Evolutionary conservation across 1,140 invertebrate genomes (phyloP).

Genomic region (Zaprionus africanus): DNA sequence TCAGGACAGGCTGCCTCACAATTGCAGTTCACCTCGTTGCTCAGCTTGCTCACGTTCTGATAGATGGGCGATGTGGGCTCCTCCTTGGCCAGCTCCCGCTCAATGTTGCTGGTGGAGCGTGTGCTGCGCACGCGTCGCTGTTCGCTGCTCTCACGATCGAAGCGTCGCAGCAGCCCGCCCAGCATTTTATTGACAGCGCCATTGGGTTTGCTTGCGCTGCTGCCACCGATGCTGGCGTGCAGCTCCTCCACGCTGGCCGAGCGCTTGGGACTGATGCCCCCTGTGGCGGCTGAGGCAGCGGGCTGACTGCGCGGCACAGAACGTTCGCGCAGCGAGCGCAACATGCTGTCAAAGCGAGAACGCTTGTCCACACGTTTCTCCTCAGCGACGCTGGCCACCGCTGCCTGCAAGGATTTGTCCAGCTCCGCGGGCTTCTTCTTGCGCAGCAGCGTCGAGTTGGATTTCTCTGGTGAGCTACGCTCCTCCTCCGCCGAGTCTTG

Average conservation of each 20-base stretch:
- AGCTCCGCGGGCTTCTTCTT: slow-evolving; percentile 60
- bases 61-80: slow-evolving; percentile 67
- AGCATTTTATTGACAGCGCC: slow-evolving; percentile 88
- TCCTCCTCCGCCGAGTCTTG: slow-evolving; percentile 55
- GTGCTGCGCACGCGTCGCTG: slow-evolving; percentile 71
- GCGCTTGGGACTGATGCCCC: slow-evolving; percentile 86
- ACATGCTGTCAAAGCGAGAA: slow-evolving; percentile 85
- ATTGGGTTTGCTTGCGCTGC: slow-evolving; percentile 84
- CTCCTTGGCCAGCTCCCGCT: slow-evolving; percentile 62
- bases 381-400: not conserved
- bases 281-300: slow-evolving; percentile 43
- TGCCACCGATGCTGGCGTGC: slow-evolving; percentile 70
- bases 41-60: slow-evolving; percentile 62
- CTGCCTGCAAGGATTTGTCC: slow-evolving; percentile 27
- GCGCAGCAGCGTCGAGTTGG: slow-evolving; percentile 31
- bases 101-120: slow-evolving; percentile 80
- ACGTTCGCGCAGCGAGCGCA: slow-evolving; percentile 87
- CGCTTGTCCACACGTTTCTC: slow-evolving; percentile 73
- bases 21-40: slow-evolving; percentile 66
- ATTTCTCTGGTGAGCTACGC: slow-evolving; percentile 41
- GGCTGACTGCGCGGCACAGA: slow-evolving; percentile 87
- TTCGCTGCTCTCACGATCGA: slow-evolving; percentile 85
- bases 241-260: slow-evolving; percentile 89
- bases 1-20: slow-evolving; percentile 63
- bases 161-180: slow-evolving; percentile 89